Conservation (phyloP, 2,797 vertebrate species). For the Oreochromis mossambicus region DNA sequence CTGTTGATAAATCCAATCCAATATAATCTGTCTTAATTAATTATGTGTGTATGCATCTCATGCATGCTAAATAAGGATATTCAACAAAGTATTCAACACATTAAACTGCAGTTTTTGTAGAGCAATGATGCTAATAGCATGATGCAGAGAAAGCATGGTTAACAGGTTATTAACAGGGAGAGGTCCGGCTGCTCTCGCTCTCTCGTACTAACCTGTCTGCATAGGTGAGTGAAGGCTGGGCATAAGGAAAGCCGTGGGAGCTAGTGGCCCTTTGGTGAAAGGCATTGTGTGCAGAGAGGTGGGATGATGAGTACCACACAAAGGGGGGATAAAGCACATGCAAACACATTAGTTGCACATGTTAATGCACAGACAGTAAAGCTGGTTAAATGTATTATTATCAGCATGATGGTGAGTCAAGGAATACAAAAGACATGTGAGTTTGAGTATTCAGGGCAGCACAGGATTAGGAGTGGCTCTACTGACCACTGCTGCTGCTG, state of each 20-base stretch:
- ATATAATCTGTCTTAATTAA: background rate
- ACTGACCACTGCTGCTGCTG: slow-evolving; percentile 67
- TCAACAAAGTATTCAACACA: background rate
- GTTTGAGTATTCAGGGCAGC: background rate
- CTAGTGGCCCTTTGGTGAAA: slow-evolving; percentile 62
- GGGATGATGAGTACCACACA: slow-evolving; percentile 4
- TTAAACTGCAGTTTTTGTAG: background rate
- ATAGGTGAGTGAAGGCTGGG: slow-evolving; percentile 61
- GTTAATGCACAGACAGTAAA: slow-evolving; percentile 20
- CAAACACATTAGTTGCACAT: slow-evolving; percentile 50
- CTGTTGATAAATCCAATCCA: background rate
- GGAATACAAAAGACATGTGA: background rate
- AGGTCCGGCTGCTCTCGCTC: background rate
- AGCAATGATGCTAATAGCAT: background rate
- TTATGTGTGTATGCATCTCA: background rate
- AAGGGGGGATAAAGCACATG: slow-evolving; percentile 47
- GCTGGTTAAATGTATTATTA: slow-evolving; percentile 8
- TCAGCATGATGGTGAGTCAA: background rate
- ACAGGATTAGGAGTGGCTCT: background rate
- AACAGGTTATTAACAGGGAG: background rate
- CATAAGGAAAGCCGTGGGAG: slow-evolving; percentile 55
- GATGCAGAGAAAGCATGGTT: background rate
- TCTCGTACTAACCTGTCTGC: slow-evolving; percentile 74
- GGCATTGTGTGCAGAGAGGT: slow-evolving; percentile 7
- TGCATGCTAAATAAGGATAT: background rate